phyloP scores from a whole-genome alignment of 2,888 invertebrate species.

The Sinodicranocentrus sp. region DNA sequence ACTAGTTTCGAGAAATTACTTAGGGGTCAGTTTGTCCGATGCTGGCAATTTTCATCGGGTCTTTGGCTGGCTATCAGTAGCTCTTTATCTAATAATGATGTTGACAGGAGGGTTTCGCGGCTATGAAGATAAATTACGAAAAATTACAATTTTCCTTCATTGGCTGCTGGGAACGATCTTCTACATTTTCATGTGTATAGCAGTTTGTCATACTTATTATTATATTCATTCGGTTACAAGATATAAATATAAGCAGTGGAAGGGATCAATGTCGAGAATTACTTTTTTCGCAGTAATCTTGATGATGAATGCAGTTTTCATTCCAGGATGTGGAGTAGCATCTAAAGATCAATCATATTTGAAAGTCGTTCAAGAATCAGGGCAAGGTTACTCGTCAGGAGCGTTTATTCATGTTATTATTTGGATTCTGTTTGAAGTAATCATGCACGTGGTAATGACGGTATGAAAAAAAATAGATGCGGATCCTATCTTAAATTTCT shows the following conservation, averaged over 20 bases:
- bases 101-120: not conserved
- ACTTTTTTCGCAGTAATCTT: no score
- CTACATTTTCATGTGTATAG: constrained; percentile 8
- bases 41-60: not conserved
- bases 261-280: no score
- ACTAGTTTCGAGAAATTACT: not conserved
- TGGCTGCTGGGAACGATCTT: constrained; percentile 20
- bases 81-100: not conserved
- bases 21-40: not conserved
- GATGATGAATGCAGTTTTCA: constrained; percentile 23
- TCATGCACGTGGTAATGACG: constrained; percentile 34
- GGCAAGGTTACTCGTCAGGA: not conserved
- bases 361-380: not conserved
- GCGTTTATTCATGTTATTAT: not conserved
- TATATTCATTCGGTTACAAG: no score
- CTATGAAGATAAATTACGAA: not conserved
- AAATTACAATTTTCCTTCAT: constrained; percentile 15
- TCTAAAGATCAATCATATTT: not conserved
- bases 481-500: no score
- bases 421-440: constrained; percentile 37
- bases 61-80: not conserved
- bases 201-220: no score
- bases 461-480: no score
- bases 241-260: no score
- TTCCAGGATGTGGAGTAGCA: constrained; percentile 33